Evolutionary conservation across 53 echinoderm and acorn worm genomes (phyloP), one percentile per base, ranked within the genome.

Genomic region (Astropecten irregularis): DNA sequence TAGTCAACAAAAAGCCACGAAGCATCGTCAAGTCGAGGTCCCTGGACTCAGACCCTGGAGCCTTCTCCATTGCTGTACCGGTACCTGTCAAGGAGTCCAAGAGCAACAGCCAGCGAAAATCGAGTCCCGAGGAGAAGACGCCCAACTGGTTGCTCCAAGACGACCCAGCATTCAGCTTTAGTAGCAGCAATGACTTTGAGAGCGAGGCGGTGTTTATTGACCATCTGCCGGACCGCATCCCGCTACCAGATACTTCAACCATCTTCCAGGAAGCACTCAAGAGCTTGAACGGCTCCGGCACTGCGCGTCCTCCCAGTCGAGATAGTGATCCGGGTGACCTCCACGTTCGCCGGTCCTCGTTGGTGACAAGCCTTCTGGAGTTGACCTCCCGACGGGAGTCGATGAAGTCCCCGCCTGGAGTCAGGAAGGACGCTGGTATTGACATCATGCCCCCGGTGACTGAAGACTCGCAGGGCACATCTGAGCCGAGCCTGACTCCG

Each of bases 251-350:
- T 27, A 69, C 82, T 3, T 82, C 82, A 1, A 42, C 14, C 33
- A 69, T 87, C 6, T 87, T 87, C 36, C 81, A 87, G 38, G 56
- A 87, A 32, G 88, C 88, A 25, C 71, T 87, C 9, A 18, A 22
- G 9, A 28, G 40, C 58, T 1, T 87, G 69, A 35, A 27, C 14
- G 56, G 22, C 46, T 21, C 40, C 6, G 81, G 40, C 49, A 18
- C 63, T 16, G 27, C 84, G 2, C 68, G 60, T 13, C 39, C 57
- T 42, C n/a, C 58, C 0, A 59, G 82, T 34, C 19, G 3, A 3
- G 39, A 30, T 42, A 60, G 54, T 22, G 49, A 81, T 22, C 88
- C 88, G 9, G 88, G 88, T 0, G 82, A 87, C 36, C 69, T 87
- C 0, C 88, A 87, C 18, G 49, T 87, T 44, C 46, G 88, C 33